Conservation (phyloP, 2,113 vertebrate species). For the Nycticryphes semicollaris region DNA sequence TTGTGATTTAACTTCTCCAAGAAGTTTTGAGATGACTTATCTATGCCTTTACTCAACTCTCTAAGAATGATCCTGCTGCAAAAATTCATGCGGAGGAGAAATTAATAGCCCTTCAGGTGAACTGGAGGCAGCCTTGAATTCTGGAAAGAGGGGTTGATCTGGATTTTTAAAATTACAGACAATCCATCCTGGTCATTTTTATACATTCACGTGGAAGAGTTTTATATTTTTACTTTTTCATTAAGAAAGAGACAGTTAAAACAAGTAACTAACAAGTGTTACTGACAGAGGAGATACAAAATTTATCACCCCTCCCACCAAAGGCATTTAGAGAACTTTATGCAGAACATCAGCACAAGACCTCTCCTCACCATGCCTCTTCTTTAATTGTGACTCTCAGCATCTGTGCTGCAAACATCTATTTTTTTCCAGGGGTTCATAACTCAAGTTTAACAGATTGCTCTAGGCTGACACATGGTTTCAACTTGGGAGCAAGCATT, state of each 20-base stretch:
- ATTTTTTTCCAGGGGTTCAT: slow-evolving; percentile 4
- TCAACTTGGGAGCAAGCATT: slow-evolving; percentile 53
- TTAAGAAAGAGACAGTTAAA: not conserved
- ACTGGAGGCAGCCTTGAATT: not conserved
- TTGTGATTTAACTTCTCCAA: not conserved
- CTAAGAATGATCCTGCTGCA: not conserved
- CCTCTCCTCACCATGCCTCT: not conserved
- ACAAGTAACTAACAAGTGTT: not conserved
- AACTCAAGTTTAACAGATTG: slow-evolving; percentile 45
- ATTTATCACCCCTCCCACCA: not conserved
- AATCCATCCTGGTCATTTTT: not conserved
- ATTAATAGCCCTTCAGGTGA: not conserved
- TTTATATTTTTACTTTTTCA: not conserved
- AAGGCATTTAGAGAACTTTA: not conserved
- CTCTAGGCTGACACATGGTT: slow-evolving; percentile 51
- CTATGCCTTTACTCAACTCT: not conserved
- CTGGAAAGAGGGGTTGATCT: not conserved
- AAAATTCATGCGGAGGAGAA: not conserved
- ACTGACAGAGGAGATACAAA: not conserved
- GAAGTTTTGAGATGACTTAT: not conserved
- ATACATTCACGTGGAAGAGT: not conserved
- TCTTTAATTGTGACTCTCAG: slow-evolving; percentile 3
- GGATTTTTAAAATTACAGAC: not conserved
- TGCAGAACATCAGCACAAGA: not conserved
- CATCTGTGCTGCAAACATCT: slow-evolving; percentile 29